These are phyloP conservation scores for Sitta europaea DNA, from an alignment of 2,113 vertebrate species.

Conservation along the genomic window DNA sequence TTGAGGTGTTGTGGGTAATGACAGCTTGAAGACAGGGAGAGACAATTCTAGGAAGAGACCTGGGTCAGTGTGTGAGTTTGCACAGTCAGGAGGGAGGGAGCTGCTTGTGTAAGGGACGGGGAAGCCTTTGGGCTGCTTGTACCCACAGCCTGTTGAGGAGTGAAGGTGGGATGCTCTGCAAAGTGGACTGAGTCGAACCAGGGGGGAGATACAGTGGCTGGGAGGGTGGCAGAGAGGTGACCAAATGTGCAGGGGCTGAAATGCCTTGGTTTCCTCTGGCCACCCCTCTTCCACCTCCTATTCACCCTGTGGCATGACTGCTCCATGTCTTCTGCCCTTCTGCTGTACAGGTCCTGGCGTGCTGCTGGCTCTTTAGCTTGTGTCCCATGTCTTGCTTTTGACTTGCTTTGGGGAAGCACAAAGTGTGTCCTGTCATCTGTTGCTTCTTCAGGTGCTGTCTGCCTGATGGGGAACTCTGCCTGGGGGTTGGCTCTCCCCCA, in stretches of 20 bases:
- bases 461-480: background rate
- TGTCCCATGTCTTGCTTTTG: accelerated
- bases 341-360: background rate
- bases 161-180: background rate
- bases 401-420: background rate
- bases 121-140: background rate
- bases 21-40: background rate
- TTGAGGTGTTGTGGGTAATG: background rate
- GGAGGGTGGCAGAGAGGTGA: background rate
- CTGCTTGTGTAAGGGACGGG: background rate
- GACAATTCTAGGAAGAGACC: background rate
- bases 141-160: background rate
- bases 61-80: background rate
- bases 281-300: background rate
- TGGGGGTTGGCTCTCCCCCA: background rate
- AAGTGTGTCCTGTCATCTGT: background rate
- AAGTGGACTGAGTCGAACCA: background rate
- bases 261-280: background rate
- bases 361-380: background rate
- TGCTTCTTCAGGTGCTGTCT: background rate
- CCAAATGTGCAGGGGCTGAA: background rate
- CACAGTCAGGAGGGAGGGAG: background rate
- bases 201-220: background rate
- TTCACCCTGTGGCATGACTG: accelerated
- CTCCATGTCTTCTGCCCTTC: background rate